Percentiles rank a stretch among this genome's conserved stretches.
These are phyloP conservation scores for Prochilodus magdalenae DNA, from an alignment of 2,113 vertebrate genomes.

Conservation along the genomic window DNA sequence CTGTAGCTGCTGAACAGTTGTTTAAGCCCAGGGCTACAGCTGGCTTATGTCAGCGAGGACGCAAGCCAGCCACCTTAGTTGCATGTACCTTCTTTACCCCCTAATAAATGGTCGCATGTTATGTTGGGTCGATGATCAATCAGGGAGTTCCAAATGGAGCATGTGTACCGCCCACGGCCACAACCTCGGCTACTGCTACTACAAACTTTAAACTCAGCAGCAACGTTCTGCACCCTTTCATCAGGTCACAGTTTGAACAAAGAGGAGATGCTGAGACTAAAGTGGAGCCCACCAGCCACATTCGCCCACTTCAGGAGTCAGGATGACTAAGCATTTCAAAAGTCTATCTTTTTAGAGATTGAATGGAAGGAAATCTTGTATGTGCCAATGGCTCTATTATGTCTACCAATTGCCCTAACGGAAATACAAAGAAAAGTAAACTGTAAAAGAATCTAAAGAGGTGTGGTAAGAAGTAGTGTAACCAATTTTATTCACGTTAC, in stretches of 20 bases:
- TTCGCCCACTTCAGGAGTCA: background rate
- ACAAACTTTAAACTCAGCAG: conserved; percentile 8
- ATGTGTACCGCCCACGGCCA: conserved; percentile 1
- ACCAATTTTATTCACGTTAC: no score
- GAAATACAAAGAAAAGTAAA: no score
- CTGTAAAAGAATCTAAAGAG: no score
- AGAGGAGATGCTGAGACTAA: background rate
- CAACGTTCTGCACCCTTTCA: background rate
- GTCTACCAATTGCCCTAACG: background rate
- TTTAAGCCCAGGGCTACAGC: conserved; percentile 6
- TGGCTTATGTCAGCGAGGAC: conserved; percentile 19
- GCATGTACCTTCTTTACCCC: background rate
- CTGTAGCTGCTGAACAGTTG: background rate
- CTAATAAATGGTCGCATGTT: background rate
- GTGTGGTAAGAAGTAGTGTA: no score
- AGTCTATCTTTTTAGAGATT: background rate
- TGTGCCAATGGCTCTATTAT: background rate
- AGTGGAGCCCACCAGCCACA: background rate
- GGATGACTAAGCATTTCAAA: background rate
- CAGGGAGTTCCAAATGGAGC: background rate
- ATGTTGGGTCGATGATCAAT: background rate
- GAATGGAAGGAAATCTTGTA: background rate
- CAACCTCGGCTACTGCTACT: background rate
- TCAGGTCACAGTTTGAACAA: background rate
- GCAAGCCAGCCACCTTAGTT: background rate